Evolutionary conservation across 2,113 vertebrate species (phyloP), one percentile per base, ranked within the genome.

Genomic region (Corythoichthys intestinalis): DNA sequence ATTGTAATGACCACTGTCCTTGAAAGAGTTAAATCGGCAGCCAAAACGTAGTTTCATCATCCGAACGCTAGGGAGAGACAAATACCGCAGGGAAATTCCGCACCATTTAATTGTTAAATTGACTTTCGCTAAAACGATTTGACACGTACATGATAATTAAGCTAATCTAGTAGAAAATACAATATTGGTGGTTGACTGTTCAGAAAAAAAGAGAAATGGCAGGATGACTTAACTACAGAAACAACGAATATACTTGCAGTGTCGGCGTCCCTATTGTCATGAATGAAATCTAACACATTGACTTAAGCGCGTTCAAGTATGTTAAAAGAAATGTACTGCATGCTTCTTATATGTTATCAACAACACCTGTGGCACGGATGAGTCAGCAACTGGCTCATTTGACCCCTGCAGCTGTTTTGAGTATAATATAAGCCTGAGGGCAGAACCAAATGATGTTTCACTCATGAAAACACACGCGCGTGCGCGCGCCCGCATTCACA

Each of bases 311-410:
- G 34, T 58, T 58, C 56, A 37, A 37, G 12, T 35, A 58, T 14
- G 56, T 58, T 4, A 58, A 37, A 6, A 14, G 2, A 14, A 58
- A 58, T 11, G 8, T 28, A 11, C 2, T 28, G 6, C 4, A 10
- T 5, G 47, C 47, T 50, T 15, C 52, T 2, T 11, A 37, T 12
- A 41, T 17, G 6, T 35, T 28, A 70, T 59, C 44, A 70, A 6
- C 78, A 69, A 83, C 86, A 88, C 88, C 84, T 90, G 88, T 85
- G 62, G 82, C 69, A 52, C 15, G 17, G 54, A 50, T 81, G 75
- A 85, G 67, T 76, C 78, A 77, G 67, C 34, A 62, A 11, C 20
- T 65, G 3, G 34, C 57, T 56, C 77, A 48, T 20, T 13, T 65
- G 73, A 69, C 73, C 74, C 74, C 62, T 59, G 54, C 73, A 68